Percentiles rank a stretch among this genome's conserved stretches.
phyloP scores from a whole-genome alignment of 2,888 invertebrate genomes.

The Drosophila stalkeri region DNA sequence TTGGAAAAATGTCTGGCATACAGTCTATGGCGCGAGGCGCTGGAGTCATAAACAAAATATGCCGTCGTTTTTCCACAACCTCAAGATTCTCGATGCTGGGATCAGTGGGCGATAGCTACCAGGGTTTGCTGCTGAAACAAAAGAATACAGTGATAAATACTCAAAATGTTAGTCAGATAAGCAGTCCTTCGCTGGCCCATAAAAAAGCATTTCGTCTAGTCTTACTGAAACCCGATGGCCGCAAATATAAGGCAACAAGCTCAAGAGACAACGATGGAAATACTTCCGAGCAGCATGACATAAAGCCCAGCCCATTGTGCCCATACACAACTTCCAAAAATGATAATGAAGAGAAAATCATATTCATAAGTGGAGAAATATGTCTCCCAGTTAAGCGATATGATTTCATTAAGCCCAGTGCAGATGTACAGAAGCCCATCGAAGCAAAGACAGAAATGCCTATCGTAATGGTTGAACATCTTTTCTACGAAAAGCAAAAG shows the following conservation, averaged over 20 bases:
- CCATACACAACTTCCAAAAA: background rate
- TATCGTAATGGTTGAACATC: background rate
- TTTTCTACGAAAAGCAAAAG: background rate
- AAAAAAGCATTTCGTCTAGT: background rate
- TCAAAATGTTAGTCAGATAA: background rate
- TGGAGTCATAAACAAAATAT: background rate
- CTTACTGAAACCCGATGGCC: background rate
- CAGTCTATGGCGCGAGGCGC: background rate
- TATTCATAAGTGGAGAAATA: background rate
- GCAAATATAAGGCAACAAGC: background rate
- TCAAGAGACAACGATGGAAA: background rate
- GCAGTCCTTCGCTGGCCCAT: background rate
- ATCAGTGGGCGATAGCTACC: background rate
- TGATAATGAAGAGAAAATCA: background rate
- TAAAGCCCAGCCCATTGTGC: background rate
- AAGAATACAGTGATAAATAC: background rate
- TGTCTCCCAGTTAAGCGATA: background rate
- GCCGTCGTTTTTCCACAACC: background rate
- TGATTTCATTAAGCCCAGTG: background rate
- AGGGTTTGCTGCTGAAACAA: background rate
- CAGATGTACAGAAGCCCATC: background rate
- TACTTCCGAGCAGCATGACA: background rate
- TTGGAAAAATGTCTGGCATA: background rate
- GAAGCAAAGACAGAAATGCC: background rate
- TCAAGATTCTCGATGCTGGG: conserved; percentile 1